Evolutionary conservation across 2,113 vertebrate genomes (phyloP).

Genomic region (Clarias magur): DNA sequence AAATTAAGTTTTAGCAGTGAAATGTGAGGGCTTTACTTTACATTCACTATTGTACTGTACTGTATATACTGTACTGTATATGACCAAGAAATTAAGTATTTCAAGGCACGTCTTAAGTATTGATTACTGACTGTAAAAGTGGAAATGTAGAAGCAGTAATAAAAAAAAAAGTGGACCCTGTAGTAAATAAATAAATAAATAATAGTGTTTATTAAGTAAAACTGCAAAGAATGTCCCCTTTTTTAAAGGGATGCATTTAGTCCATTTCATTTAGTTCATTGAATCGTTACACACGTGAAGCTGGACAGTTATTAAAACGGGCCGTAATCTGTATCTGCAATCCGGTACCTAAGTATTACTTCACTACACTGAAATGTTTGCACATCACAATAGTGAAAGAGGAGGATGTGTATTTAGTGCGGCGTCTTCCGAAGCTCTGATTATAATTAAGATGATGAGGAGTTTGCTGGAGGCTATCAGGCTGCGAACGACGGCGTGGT

Average conservation of each 20-base stretch:
- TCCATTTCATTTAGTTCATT: background rate
- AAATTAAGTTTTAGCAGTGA: background rate
- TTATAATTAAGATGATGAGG: conserved; percentile 44
- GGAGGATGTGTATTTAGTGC: conserved; percentile 17
- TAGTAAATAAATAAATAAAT: background rate
- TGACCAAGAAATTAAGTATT: background rate
- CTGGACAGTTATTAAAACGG: background rate
- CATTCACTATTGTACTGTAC: background rate
- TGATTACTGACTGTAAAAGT: background rate
- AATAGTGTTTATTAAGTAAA: background rate
- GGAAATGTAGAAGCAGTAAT: background rate
- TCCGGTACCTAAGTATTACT: background rate
- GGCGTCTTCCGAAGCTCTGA: conserved; percentile 19
- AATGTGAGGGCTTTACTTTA: background rate
- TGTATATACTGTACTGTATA: background rate
- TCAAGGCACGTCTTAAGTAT: background rate
- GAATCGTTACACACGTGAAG: background rate
- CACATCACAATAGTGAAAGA: background rate
- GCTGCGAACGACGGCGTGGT: background rate
- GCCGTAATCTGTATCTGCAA: background rate
- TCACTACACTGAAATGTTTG: background rate
- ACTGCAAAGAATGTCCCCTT: background rate
- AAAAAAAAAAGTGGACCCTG: background rate
- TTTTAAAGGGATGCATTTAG: background rate
- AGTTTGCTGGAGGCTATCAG: conserved; percentile 34